These are phyloP conservation scores for Drosophila affinis DNA, from an alignment of 2,888 invertebrate genomes.

Conservation along the genomic window DNA sequence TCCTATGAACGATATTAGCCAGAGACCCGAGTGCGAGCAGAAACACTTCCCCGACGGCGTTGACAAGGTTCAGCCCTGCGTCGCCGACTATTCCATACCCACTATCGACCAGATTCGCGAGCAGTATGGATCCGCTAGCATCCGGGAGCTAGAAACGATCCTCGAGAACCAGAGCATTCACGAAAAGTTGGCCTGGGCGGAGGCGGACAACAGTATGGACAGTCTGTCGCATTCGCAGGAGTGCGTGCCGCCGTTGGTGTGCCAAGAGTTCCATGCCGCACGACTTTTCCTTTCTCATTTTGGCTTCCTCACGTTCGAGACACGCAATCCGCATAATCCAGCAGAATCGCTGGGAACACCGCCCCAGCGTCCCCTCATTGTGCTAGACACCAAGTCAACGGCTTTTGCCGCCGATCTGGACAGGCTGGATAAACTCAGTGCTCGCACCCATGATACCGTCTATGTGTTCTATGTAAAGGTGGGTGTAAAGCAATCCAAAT, in stretches of 20 bases:
- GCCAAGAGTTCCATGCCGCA: constrained; percentile 97
- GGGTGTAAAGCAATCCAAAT: neutral
- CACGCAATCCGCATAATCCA: constrained; percentile 83
- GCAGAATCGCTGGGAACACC: constrained; percentile 74
- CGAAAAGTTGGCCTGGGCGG: constrained; percentile 85
- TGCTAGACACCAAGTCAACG: constrained; percentile 82
- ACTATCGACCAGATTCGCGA: constrained; percentile 90
- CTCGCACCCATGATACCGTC: constrained; percentile 94
- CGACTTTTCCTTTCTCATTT: constrained; percentile 97
- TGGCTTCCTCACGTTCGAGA: constrained; percentile 91
- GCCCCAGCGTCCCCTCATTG: constrained; percentile 80
- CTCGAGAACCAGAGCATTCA: constrained; percentile 88
- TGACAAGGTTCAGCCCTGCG: constrained; percentile 90
- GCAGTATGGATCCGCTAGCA: constrained; percentile 85
- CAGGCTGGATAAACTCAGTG: constrained; percentile 92
- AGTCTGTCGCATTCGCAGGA: constrained; percentile 87
- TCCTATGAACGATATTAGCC: constrained; percentile 88
- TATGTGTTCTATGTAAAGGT: constrained; percentile 95
- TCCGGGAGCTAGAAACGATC: constrained; percentile 88
- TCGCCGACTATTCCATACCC: constrained; percentile 96
- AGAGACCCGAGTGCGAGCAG: constrained; percentile 88
- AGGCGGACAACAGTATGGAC: constrained; percentile 83
- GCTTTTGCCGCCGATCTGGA: constrained; percentile 93
- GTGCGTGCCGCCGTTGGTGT: constrained; percentile 91
- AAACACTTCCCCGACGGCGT: constrained; percentile 92